These are phyloP conservation scores for Crepidodera aurea DNA, from an alignment of 2,888 invertebrate genomes.

Conservation along the genomic window DNA sequence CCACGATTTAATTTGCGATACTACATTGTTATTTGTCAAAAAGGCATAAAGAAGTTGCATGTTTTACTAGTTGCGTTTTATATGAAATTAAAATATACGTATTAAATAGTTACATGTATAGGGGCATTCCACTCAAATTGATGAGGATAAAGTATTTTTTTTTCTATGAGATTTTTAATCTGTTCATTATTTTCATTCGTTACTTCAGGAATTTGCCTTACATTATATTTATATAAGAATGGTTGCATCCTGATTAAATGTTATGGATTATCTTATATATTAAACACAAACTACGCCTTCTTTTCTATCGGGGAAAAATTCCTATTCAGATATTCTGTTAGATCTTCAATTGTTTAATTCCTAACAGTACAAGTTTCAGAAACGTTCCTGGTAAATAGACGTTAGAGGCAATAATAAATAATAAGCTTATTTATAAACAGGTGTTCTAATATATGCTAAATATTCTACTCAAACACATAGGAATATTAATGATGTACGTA, in stretches of 20 bases:
- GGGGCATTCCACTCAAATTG: conserved; percentile 17
- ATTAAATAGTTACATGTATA: not conserved
- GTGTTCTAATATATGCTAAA: conserved; percentile 42
- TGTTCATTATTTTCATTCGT: not conserved
- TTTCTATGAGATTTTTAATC: not conserved
- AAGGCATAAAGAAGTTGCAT: conserved; percentile 14
- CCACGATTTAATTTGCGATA: conserved; percentile 15
- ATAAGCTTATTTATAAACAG: conserved; percentile 37
- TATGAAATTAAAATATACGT: conserved; percentile 11
- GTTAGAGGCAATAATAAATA: conserved; percentile 27
- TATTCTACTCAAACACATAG: conserved; percentile 31
- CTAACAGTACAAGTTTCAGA: not conserved
- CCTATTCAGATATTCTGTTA: no score
- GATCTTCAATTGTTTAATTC: not conserved
- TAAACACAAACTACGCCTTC: no score
- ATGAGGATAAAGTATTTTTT: not conserved
- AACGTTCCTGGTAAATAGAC: not conserved
- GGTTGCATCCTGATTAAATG: no score
- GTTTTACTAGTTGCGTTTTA: conserved; percentile 5
- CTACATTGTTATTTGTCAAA: conserved; percentile 17
- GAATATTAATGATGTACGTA: conserved; percentile 39
- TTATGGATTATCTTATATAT: no score
- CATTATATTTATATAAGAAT: not conserved
- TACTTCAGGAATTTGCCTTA: not conserved
- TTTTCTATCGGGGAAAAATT: no score